Evolutionary conservation across 2,113 vertebrate species (phyloP), one percentile per base, ranked within the genome.

Genomic region (Caranx ignobilis): DNA sequence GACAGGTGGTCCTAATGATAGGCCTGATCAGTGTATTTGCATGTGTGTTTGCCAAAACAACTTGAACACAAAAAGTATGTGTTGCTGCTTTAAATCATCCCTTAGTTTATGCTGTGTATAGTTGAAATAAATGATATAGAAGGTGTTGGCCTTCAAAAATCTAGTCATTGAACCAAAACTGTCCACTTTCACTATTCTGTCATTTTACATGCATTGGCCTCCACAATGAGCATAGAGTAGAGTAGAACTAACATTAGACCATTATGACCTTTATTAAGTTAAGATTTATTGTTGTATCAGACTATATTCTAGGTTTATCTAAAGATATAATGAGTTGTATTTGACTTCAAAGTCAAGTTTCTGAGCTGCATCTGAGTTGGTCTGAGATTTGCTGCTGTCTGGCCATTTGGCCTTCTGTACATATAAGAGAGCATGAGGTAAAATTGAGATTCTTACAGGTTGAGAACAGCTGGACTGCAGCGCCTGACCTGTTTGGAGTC

Each of bases 381-480:
- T 41, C 6, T 41, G 39, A 66, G 75, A 57, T 32, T 16, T n/a
- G 19, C 61, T 54, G 37, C 43, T 45, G 60, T 45, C 48, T 61
- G 56, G 41, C 21, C 32, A 31, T 77, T 77, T 45, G 31, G 32
- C 11, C 37, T 41, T 13, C 9, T 63, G 37, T 26, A 13, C 63
- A 64, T 57, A 43, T 69, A 32, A 3, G 11, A 47, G 54, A 18
- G 39, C n/a, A 54, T 31, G 66, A 75, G 76, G 47, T 77, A 34
- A 77, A 56, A 57, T 8, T 16, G 39, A 71, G 41, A 35, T 59
- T 74, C 50, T 69, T 5, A 57, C 70, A 18, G 45, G 45, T 16
- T 19, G 31, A 9, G 52, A 77, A 66, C 88, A 86, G 75, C 75
- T 84, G 78, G 63, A 85, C 81, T 75, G 74, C 56, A 63, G 54